Percentiles rank a stretch among this genome's conserved stretches.
phyloP scores from a whole-genome alignment of 2,888 invertebrate genomes.

The Noctua fimbriata region DNA sequence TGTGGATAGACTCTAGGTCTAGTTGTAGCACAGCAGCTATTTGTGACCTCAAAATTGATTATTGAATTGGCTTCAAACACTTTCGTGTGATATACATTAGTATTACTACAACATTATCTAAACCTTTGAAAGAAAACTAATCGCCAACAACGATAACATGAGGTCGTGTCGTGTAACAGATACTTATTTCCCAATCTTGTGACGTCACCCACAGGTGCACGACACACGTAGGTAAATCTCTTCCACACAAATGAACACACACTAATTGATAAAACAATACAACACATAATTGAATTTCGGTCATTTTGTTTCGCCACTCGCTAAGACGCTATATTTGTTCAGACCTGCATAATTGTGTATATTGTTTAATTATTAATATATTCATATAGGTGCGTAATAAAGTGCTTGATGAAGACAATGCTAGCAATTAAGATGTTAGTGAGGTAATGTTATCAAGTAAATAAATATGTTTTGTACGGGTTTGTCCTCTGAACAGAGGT shows the following conservation, averaged over 20 bases:
- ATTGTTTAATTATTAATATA: slow-evolving; percentile 60
- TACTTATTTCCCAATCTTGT: background rate
- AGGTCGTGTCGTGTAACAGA: background rate
- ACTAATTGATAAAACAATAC: slow-evolving; percentile 56
- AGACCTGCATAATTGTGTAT: slow-evolving; percentile 46
- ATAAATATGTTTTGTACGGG: slow-evolving; percentile 20
- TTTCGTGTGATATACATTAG: background rate
- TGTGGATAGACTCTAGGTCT: background rate
- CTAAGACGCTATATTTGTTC: slow-evolving; percentile 40
- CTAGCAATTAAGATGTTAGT: slow-evolving; percentile 50
- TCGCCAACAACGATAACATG: background rate
- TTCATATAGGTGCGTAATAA: slow-evolving; percentile 42
- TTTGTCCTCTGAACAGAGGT: slow-evolving; percentile 8
- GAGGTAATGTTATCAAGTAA: slow-evolving; percentile 34
- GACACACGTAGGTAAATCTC: slow-evolving; percentile 30
- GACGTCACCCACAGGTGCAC: slow-evolving; percentile 46
- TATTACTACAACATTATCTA: background rate
- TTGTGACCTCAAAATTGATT: background rate
- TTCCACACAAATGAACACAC: slow-evolving; percentile 47
- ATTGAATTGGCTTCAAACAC: background rate
- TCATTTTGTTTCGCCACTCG: slow-evolving; percentile 36
- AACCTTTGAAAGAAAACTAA: background rate
- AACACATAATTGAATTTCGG: slow-evolving; percentile 44
- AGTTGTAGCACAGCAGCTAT: background rate
- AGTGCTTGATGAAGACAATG: slow-evolving; percentile 45